Base-by-base conservation (phyloP, 2,797 vertebrate genomes). In the Anas acuta region DNA sequence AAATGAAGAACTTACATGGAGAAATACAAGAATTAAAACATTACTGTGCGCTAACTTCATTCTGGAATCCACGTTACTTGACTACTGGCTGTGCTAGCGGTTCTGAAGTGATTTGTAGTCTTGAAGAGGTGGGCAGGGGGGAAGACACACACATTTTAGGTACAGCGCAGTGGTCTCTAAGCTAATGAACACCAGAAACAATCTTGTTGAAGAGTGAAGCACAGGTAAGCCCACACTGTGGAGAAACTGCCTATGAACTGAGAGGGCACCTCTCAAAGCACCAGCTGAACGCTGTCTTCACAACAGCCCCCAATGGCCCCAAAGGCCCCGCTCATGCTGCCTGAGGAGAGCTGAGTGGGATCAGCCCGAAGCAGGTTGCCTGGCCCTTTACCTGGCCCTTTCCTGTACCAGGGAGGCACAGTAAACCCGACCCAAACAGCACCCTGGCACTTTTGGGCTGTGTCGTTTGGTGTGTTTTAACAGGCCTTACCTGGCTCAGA, bases 121-220 rank as follows among this genome's bases (percentile, higher is more conserved):
- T 41, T 47, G 28, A 60, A 43, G 45, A 61, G 7, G 4, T 6
- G 39, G 22, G 28, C 6, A 7, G 19, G 37, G 53, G 17, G 18
- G 26, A 30, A 28, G 39, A 7, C 26, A 13, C 3, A 6, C 6
- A 6, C 10, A 8, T 64, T 43, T 53, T 13, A 17, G 2, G 30
- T 32, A 28, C 35, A 67, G 56, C 9, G 6, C 0, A 1, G 33
- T 11, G 19, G 28, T 8, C 47, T 56, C 53, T 30, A 19, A 22
- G 16, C 28, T 20, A 18, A 23, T 2, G 22, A 33, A 17, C 9
- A 77, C 21, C 30, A 2, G 60, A 28, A 22, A 4, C 4, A 14
- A 33, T 3, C 7, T 23, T 7, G 2, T 28, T 10, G 30, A 9
- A 22, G 41, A 33, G 2, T 0, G 2, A 32, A 11, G 32, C 19